phyloP scores from a whole-genome alignment of 2,113 vertebrate species.

The Nycticryphes semicollaris region DNA sequence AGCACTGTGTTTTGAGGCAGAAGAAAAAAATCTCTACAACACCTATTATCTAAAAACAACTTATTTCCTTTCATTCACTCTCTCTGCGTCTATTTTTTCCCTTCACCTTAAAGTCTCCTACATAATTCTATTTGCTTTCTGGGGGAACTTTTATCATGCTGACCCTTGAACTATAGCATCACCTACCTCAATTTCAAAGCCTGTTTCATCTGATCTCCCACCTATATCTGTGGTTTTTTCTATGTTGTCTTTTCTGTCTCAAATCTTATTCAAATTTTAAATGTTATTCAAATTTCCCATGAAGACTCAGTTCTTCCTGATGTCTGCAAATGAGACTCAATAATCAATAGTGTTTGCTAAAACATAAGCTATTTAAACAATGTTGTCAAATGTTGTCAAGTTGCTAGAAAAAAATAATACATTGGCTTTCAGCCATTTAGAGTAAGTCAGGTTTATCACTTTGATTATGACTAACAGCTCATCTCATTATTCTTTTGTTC shows the following conservation, averaged over 20 bases:
- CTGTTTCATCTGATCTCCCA: not conserved
- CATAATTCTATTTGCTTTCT: not conserved
- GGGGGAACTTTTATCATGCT: not conserved
- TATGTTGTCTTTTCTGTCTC: not conserved
- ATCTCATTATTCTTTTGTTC: not conserved
- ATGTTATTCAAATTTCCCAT: not conserved
- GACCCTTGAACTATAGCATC: not conserved
- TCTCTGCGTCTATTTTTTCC: not conserved
- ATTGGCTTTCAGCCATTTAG: not conserved
- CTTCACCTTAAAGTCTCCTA: not conserved
- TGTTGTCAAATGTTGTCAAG: not conserved
- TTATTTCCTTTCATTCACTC: not conserved
- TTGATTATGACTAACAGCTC: not conserved
- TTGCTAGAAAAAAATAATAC: not conserved
- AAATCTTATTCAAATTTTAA: not conserved
- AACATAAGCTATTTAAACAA: not conserved
- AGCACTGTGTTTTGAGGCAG: not conserved
- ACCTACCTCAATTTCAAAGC: not conserved
- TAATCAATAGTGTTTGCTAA: not conserved
- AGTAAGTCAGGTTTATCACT: not conserved
- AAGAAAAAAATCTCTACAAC: not conserved
- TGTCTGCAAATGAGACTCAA: not conserved
- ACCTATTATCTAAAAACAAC: not conserved
- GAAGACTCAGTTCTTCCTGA: not conserved
- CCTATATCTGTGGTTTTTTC: not conserved